These are phyloP conservation scores for Mesitornis unicolor DNA, from an alignment of 2,113 vertebrate species.

Conservation along the genomic window DNA sequence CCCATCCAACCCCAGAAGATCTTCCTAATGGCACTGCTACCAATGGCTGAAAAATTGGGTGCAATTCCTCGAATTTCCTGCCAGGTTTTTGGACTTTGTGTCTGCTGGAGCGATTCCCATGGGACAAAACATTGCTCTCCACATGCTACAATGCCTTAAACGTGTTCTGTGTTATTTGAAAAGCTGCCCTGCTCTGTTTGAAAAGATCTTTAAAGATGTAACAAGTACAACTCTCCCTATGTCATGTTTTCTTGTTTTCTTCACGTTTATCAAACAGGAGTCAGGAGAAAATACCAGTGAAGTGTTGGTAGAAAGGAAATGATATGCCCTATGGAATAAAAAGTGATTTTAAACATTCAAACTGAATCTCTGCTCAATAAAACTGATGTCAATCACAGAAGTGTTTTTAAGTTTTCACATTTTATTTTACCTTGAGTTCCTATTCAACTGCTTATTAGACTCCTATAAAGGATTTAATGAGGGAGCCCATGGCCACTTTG, in stretches of 20 bases:
- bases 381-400: not conserved
- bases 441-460: not conserved
- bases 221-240: not conserved
- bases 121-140: not conserved
- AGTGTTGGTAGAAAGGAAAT: not conserved
- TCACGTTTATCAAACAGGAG: not conserved
- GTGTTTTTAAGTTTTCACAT: not conserved
- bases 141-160: not conserved
- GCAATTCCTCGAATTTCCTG: not conserved
- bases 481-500: accelerated
- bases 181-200: not conserved
- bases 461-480: not conserved
- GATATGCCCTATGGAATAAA: not conserved
- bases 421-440: not conserved
- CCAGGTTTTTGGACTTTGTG: not conserved
- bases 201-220: not conserved
- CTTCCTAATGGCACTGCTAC: not conserved
- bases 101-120: not conserved
- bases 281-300: not conserved
- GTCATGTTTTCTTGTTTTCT: not conserved
- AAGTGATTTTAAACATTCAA: not conserved
- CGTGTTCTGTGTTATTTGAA: not conserved
- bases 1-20: not conserved
- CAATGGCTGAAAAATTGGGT: not conserved
- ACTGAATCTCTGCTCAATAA: not conserved